Evolutionary conservation across 2,113 vertebrate genomes (phyloP).

Genomic region (Cathartes aura): DNA sequence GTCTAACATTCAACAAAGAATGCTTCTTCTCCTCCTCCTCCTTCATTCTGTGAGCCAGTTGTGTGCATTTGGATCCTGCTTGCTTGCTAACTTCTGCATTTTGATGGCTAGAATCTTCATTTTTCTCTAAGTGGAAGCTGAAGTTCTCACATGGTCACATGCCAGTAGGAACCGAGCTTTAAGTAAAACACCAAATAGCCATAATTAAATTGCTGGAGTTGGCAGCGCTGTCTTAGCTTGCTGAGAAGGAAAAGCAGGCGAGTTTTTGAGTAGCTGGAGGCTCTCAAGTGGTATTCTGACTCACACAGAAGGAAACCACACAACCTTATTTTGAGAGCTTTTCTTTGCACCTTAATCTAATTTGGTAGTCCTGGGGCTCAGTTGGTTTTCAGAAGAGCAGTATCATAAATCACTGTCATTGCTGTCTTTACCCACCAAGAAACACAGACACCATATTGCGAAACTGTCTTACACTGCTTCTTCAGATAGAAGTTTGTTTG

Average conservation of each 20-base stretch:
- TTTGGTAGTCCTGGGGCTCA: not conserved
- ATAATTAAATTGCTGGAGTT: not conserved
- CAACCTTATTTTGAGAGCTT: not conserved
- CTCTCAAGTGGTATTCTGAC: not conserved
- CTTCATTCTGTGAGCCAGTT: not conserved
- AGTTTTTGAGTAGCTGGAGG: not conserved
- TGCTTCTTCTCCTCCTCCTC: not conserved
- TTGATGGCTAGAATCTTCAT: not conserved
- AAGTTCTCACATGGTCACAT: not conserved
- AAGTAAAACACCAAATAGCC: not conserved
- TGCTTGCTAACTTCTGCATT: not conserved
- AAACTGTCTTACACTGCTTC: not conserved
- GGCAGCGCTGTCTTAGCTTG: not conserved
- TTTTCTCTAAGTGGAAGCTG: not conserved
- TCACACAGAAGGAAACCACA: not conserved
- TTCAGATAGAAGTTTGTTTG: not conserved
- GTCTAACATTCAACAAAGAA: not conserved
- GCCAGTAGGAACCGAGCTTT: not conserved
- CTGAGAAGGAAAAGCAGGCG: not conserved
- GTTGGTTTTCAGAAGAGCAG: not conserved
- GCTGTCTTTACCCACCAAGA: not conserved
- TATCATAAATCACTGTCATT: not conserved
- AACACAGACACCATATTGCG: not conserved
- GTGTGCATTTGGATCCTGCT: not conserved
- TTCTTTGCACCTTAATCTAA: not conserved